phyloP scores from a whole-genome alignment of 2,888 invertebrate genomes.

The Erebia palarica region DNA sequence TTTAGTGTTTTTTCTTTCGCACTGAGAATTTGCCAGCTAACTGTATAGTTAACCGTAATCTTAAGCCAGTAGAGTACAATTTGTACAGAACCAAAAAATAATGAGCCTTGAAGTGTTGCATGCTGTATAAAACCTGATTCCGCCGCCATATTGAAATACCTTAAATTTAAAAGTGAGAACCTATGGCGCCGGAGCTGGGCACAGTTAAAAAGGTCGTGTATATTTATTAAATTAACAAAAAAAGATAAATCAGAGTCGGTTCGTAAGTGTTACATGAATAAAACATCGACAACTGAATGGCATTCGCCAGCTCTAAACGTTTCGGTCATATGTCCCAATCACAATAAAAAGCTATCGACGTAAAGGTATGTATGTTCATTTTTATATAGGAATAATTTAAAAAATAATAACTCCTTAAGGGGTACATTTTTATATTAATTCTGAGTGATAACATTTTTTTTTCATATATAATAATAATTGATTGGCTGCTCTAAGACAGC shows the following conservation, averaged over 20 bases:
- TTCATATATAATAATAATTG: no score
- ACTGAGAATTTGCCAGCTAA: not conserved
- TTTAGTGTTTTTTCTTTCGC: not conserved
- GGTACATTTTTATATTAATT: no score
- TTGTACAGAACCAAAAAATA: conserved; percentile 60
- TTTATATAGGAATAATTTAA: no score
- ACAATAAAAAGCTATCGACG: no score
- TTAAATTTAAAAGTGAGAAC: conserved; percentile 11
- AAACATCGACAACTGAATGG: conserved; percentile 63
- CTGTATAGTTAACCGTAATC: conserved; percentile 33
- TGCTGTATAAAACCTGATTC: conserved; percentile 51
- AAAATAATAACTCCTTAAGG: no score
- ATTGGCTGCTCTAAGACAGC: no score
- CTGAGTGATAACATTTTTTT: no score
- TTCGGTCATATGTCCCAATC: conserved; percentile 12
- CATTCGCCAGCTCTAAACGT: conserved; percentile 43
- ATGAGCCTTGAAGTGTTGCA: conserved; percentile 58
- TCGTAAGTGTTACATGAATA: conserved; percentile 64
- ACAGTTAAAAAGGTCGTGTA: conserved; percentile 47
- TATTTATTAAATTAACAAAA: conserved; percentile 48
- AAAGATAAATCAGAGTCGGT: conserved; percentile 47
- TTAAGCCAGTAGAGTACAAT: conserved; percentile 49
- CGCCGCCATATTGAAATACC: conserved; percentile 43
- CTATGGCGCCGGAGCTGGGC: conserved; percentile 45
- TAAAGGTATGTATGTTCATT: no score